Evolutionary conservation across 2,113 vertebrate genomes (phyloP), one percentile per base, ranked within the genome.

Genomic region (Fregata magnificens): DNA sequence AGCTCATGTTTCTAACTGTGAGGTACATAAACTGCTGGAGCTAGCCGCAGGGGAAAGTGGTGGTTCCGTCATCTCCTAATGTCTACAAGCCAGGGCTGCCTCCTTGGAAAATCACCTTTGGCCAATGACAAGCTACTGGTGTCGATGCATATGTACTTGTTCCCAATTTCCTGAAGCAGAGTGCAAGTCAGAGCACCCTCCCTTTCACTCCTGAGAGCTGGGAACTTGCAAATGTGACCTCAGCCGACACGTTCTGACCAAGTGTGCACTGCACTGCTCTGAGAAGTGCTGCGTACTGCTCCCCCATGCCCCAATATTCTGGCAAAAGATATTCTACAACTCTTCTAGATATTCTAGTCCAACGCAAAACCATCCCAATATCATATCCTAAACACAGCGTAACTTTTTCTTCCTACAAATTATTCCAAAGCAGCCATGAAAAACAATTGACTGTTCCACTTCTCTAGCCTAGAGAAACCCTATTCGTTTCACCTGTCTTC

Each of bases 321-420:
- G 59, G 7, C 45, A 34, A 26, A 74, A 72, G 34, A 82, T 6
- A 13, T 44, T 34, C 36, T 73, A 25, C 24, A 82, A 3, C 38
- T 38, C 53, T 40, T 56, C 16, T 44, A 53, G 49, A 52, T 40
- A 53, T 25, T 44, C 47, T 44, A 73, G 49, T 55, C 28, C 42
- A 52, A 52, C 0, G 2, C 24, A 66, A 82, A 89, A 25, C 28
- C n/a, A 49, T 44, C 47, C 20, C 16, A 40, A 34, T 20, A 28
- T 17, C 47, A 29, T 20, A 28, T 28, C 32, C 50, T 76, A 70
- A 74, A 29, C 8, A 24, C 4, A 59, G 16, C 0, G 0, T n/a
- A 38, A 11, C 10, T 13, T 10, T 61, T 77, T 84, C 36, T 47
- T 17, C 36, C 52, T 66, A 67, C 25, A 44, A 50, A 32, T 53